Conservation (phyloP, 1,140 invertebrate species). For the Conus ventricosus region DNA sequence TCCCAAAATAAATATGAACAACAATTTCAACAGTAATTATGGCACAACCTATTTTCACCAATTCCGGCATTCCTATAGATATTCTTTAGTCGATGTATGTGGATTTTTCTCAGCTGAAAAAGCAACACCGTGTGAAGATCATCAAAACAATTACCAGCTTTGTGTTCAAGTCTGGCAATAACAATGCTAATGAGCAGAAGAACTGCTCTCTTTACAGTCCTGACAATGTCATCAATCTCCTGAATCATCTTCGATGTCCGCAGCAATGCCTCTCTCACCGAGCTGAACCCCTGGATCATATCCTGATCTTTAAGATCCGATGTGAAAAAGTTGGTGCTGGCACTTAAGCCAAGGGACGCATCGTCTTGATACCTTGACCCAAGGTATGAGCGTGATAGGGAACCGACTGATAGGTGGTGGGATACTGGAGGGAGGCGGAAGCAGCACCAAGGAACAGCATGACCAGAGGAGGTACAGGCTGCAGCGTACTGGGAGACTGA, state of each 20-base stretch:
- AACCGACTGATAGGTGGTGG: neutral
- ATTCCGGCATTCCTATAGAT: too few relatives aligned
- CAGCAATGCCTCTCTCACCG: slow-evolving; percentile 57
- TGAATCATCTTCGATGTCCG: slow-evolving; percentile 56
- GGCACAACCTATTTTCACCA: neutral
- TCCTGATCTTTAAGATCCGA: slow-evolving; percentile 33
- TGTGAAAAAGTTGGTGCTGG: neutral
- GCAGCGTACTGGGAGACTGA: neutral
- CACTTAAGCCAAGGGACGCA: too few relatives aligned
- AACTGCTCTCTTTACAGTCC: neutral
- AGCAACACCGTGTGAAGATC: too few relatives aligned
- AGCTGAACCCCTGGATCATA: slow-evolving; percentile 52
- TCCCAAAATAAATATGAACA: too few relatives aligned
- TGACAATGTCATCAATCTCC: slow-evolving; percentile 3
- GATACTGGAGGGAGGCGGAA: neutral
- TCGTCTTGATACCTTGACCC: too few relatives aligned
- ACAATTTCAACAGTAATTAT: neutral
- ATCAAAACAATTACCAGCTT: neutral
- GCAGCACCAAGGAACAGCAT: neutral
- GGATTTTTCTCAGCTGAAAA: too few relatives aligned
- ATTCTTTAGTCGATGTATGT: too few relatives aligned
- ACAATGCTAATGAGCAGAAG: neutral
- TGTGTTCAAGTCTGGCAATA: neutral
- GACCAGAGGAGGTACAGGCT: neutral
- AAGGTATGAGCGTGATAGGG: neutral